Percentiles rank a stretch among this genome's conserved stretches.
phyloP scores from a whole-genome alignment of 2,888 invertebrate genomes.

The Prosopocoilus inquinatus region DNA sequence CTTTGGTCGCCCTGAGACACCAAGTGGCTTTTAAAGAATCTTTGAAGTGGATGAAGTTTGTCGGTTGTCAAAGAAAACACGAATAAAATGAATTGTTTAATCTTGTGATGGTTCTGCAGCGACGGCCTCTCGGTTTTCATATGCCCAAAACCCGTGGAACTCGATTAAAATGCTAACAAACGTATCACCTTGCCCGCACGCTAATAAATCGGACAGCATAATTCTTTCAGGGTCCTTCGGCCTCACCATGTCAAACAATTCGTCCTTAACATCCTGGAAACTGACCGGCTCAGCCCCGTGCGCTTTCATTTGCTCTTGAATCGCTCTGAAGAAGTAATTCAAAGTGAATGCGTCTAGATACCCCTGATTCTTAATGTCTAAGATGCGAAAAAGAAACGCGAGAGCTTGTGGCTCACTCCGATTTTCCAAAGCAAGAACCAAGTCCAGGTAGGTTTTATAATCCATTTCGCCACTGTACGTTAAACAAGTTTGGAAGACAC shows the following conservation, averaged over 20 bases:
- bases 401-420: slow-evolving; percentile 87
- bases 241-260: slow-evolving; percentile 97
- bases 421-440: slow-evolving; percentile 91
- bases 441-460: slow-evolving; percentile 94
- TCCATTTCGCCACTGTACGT: slow-evolving; percentile 96
- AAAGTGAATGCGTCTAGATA: slow-evolving; percentile 87
- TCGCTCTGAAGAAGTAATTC: slow-evolving; percentile 90
- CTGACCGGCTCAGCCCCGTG: slow-evolving; percentile 87
- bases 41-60: slow-evolving; percentile 45
- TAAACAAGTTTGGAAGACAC: slow-evolving; percentile 92
- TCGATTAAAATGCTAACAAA: slow-evolving; percentile 92
- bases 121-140: slow-evolving; percentile 87
- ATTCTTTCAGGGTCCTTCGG: slow-evolving; percentile 81
- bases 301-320: slow-evolving; percentile 85
- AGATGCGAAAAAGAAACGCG: slow-evolving; percentile 85
- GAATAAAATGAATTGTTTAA: slow-evolving; percentile 7
- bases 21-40: slow-evolving; percentile 42
- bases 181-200: slow-evolving; percentile 89
- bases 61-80: slow-evolving; percentile 19
- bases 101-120: slow-evolving; percentile 58
- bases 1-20: slow-evolving; percentile 41
- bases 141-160: slow-evolving; percentile 94
- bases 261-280: slow-evolving; percentile 94
- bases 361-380: slow-evolving; percentile 86
- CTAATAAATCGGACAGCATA: slow-evolving; percentile 80